Evolutionary conservation across 2,797 vertebrate species (phyloP), one percentile per base, ranked within the genome.

Genomic region (Triplophysa bombifrons): DNA sequence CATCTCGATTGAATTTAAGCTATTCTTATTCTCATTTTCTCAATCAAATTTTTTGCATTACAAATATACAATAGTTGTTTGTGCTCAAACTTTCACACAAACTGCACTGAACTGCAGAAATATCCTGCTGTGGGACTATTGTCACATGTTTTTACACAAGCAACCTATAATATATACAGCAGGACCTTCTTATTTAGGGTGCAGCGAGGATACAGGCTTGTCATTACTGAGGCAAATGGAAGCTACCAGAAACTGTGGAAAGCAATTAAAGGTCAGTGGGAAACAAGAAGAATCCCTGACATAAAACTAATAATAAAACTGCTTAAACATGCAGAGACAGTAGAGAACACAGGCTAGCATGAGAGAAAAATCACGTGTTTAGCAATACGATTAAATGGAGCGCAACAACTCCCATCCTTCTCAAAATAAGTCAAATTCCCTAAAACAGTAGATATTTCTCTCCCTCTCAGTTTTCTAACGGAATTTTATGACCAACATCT

Each of bases 191-290:
- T 8, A 74, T 34, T 84, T 58, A 48, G 67, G 74, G 67, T 41
- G 72, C 58, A 70, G 58, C 38, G 25, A 80, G 80, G 68, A 85
- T 77, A 71, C 69, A 84, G 82, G 87, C 88, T 90, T 92, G 90
- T 93, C 89, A 93, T 94, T 93, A 90, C 82, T 46, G 78, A 85
- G 85, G 88, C 86, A 91, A 91, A 89, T 89, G 87, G 87, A 89
- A 89, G 90, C 84, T 85, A 81, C 84, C 82, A 83, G 77, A 91
- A 86, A 84, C 87, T 85, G 88, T 85, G 86, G 84, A 85, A 89
- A 84, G 86, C 90, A 89, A 92, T 93, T 91, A 91, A 78, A 92
- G 83, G 87, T 89, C 89, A 89, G 87, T 80, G 85, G 25, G 83
- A 86, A 85, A 87, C 81, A 83, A 78, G 80, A 85, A 34, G 5